phyloP scores from a whole-genome alignment of 2,888 invertebrate species.

The Brachyptera risi region DNA sequence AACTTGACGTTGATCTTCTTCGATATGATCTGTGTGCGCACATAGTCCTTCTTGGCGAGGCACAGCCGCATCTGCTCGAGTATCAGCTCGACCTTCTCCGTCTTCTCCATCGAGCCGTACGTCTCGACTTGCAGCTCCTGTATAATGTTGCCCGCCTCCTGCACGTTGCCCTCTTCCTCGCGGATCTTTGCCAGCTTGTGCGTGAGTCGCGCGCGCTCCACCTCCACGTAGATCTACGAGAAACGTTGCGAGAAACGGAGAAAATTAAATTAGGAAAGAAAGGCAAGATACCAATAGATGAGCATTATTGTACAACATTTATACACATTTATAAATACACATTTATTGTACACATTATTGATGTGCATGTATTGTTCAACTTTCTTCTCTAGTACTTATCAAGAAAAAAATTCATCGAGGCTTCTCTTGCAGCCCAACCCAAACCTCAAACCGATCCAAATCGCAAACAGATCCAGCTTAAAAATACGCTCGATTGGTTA shows the following conservation, averaged over 20 bases:
- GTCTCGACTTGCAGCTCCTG: slow-evolving; percentile 97
- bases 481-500: too few species aligned
- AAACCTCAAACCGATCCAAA: too few species aligned
- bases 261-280: background rate
- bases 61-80: slow-evolving; percentile 98
- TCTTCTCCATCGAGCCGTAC: slow-evolving; percentile 97
- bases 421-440: too few species aligned
- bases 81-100: slow-evolving; percentile 93
- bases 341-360: too few species aligned
- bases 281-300: too few species aligned
- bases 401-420: too few species aligned
- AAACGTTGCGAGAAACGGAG: background rate
- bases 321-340: too few species aligned
- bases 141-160: slow-evolving; percentile 89
- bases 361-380: too few species aligned
- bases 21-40: slow-evolving; percentile 96
- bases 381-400: too few species aligned
- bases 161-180: slow-evolving; percentile 76
- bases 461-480: too few species aligned
- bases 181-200: slow-evolving; percentile 82
- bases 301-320: too few species aligned
- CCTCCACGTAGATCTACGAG: slow-evolving; percentile 94
- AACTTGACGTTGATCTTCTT: slow-evolving; percentile 97
- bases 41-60: slow-evolving; percentile 90
- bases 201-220: slow-evolving; percentile 93